Base-by-base conservation (phyloP, 2,113 vertebrate genomes). In the Clarias magur region DNA sequence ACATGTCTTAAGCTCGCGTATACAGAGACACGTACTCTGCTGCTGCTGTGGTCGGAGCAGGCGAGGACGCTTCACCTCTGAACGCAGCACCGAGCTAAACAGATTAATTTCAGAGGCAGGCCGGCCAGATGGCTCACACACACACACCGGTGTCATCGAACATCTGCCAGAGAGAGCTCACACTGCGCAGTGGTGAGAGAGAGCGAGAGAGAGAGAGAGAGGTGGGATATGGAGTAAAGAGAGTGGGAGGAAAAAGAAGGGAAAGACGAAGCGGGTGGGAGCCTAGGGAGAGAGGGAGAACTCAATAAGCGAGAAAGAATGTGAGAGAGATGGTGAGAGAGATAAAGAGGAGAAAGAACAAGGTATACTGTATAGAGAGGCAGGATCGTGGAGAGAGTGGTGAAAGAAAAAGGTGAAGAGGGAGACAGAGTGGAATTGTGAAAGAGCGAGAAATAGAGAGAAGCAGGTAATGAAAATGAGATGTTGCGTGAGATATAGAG, bases 91-190 rank as follows among this genome's bases (percentile, higher is more conserved):
- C 90, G 88, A 92, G 91, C 91, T 92, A 86, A 92, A 95, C 92
- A 95, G 93, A 95, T 95, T 94, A 94, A 93, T 94, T 94, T 94
- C 93, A 95, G 94, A 88, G 93, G 89, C 92, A 92, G 92, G 93
- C 91, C 82, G 91, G 92, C 93, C 94, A 95, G 95, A 95, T 95
- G 94, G 93, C 92, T 90, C 90, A 85, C 82, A 90, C 84, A 57
- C 73, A 85, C 80, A 85, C 83, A 89, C 68, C 81, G 82, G 57
- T 88, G 90, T 91, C 88, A 90, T 76, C 79, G 70, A 90, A 90
- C 91, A 90, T 89, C 90, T 90, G 91, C 85, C 88, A 89, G 88
- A 88, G 87, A 84, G 87, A 82, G 80, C 86, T 65, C 89, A 86
- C 56, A 84, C 89, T 63, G 63, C 25, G 68, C 80, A 78, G 63